phyloP scores from a whole-genome alignment of 2,797 vertebrate species.

The Thaleichthys pacificus region DNA sequence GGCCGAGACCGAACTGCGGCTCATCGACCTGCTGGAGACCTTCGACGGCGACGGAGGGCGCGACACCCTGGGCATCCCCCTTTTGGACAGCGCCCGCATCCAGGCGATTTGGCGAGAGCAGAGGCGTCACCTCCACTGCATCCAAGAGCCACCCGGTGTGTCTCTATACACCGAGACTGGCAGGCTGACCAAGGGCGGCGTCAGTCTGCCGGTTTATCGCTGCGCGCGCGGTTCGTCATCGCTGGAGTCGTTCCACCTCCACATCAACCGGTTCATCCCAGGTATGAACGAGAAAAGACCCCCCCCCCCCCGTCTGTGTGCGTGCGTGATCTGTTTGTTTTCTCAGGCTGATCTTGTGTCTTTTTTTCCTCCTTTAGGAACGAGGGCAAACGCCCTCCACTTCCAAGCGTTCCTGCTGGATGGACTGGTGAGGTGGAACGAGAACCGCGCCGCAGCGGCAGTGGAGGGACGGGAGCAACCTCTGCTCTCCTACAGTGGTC shows the following conservation, averaged over 20 bases:
- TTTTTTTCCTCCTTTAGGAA: neutral
- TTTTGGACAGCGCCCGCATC: too few relatives aligned
- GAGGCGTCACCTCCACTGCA: conserved; percentile 4
- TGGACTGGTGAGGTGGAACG: neutral
- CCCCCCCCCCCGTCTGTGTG: too few relatives aligned
- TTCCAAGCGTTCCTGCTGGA: neutral
- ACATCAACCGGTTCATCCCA: conserved; percentile 36
- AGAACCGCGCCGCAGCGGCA: neutral
- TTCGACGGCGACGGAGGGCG: neutral
- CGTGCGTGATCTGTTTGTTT: neutral
- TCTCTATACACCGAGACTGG: neutral
- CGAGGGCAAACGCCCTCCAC: neutral
- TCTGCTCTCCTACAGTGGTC: neutral
- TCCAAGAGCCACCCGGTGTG: conserved; percentile 1
- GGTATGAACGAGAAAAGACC: too few relatives aligned
- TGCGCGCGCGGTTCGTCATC: neutral
- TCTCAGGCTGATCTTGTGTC: too few relatives aligned
- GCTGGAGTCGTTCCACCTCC: neutral
- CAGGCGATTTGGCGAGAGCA: neutral
- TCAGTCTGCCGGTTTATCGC: neutral
- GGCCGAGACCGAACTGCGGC: neutral
- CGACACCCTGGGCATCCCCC: neutral
- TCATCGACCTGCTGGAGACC: neutral
- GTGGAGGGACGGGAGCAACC: neutral
- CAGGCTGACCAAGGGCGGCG: neutral